Percentiles rank a stretch among this genome's conserved stretches.
Conservation (phyloP, 37 sponge, comb jelly and placozoan species). For the Mnemiopsis leidyi region DNA sequence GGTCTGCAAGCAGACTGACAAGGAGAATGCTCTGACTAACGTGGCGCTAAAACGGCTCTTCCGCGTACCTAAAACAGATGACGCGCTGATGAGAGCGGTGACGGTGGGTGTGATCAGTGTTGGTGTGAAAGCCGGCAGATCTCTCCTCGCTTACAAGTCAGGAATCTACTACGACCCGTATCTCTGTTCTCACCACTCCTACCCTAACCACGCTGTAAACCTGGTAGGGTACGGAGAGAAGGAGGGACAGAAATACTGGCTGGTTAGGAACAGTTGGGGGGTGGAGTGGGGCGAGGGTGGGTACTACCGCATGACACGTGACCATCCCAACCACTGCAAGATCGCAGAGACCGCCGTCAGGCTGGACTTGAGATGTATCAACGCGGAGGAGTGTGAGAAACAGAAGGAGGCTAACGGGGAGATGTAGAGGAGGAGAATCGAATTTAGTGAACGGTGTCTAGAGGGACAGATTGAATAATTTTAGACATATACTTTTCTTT, state of each 20-base stretch:
- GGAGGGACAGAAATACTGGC: conserved; percentile 21
- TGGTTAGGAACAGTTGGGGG: conserved; percentile 61
- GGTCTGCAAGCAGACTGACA: not conserved
- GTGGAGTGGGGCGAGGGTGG: conserved; percentile 6
- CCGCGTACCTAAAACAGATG: not conserved
- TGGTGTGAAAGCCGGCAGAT: not conserved
- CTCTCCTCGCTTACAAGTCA: not conserved
- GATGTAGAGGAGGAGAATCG: conserved; percentile 67
- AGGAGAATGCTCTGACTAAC: not conserved
- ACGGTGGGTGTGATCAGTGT: conserved; percentile 4
- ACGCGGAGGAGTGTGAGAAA: not conserved
- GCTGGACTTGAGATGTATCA: not conserved
- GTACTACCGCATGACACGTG: not conserved
- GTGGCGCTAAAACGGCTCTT: not conserved
- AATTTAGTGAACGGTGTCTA: no score
- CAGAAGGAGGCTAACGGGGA: conserved; percentile 68
- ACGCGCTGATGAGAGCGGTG: conserved; percentile 9
- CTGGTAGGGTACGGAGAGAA: conserved; percentile 21
- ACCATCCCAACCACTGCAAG: not conserved
- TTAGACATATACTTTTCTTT: no score
- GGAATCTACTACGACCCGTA: not conserved
- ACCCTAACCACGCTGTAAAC: conserved; percentile 58
- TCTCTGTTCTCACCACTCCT: not conserved
- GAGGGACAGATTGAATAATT: no score
- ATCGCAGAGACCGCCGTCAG: not conserved